Evolutionary conservation across 2,113 vertebrate genomes (phyloP), one percentile per base, ranked within the genome.

Genomic region (Etheostoma cragini): DNA sequence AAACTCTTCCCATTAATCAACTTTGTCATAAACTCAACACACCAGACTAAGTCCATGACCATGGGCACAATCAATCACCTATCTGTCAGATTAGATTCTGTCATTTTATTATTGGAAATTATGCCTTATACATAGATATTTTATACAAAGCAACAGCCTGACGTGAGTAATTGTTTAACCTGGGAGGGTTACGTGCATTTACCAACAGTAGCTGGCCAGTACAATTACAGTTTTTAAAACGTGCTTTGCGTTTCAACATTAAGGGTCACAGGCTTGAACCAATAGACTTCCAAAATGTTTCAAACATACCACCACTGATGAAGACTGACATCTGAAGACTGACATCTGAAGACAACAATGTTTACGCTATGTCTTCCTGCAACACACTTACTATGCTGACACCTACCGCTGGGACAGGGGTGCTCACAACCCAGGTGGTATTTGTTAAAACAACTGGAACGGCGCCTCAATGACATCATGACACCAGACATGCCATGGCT

Each of bases 401-500:
- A 64, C 87, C 66, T 14, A 16, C 16, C 21, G 63, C 77, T 73
- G 72, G 84, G 90, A 82, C 87, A 88, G 81, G 77, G 88, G 89
- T 57, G 85, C 45, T 88, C 62, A 16, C 8, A 19, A 61, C n/a
- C 72, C 90, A 91, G 88, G 80, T 87, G 84, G 60, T 68, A 68
- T 83, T 64, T 89, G 87, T 91, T 90, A 83, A 83, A 78, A 81
- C 68, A 72, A 68, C 71, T 84, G 82, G 72, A 81, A 46, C 16
- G 0, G 19, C 8, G 46, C 78, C 72, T 12, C 64, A 30, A 84
- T 92, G 85, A 93, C 88, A 84, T 91, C 87, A 90, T 84, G 83
- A 84, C 81, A 63, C 0, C 1, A 85, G 57, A 82, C 79, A 71
- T 75, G 76, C 80, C 78, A 46, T 49, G 24, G 30, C 82, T 73